These are phyloP conservation scores for Drosophila meridiana DNA, from an alignment of 2,888 invertebrate species.

Conservation along the genomic window DNA sequence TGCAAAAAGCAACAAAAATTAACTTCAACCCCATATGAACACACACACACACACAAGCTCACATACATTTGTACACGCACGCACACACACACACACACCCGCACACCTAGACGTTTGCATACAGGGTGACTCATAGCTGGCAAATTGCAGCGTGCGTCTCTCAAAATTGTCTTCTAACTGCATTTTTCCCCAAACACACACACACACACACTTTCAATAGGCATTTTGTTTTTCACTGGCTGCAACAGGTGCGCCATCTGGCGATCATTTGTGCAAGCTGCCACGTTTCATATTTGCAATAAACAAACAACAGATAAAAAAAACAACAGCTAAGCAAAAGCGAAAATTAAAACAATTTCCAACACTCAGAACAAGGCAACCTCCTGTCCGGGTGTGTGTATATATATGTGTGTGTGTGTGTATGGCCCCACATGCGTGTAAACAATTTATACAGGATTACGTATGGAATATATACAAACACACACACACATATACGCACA, in stretches of 20 bases:
- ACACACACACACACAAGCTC: conserved; percentile 5
- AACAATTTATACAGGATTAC: conserved; percentile 37
- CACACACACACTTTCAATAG: conserved; percentile 16
- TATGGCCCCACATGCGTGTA: conserved; percentile 21
- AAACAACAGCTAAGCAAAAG: background rate
- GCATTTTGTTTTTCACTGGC: conserved; percentile 9
- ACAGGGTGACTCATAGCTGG: conserved; percentile 36
- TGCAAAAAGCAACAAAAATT: conserved; percentile 31
- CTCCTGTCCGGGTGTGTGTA: conserved; percentile 8
- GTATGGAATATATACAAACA: conserved; percentile 12
- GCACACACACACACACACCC: conserved; percentile 17
- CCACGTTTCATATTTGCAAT: conserved; percentile 16
- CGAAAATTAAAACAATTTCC: background rate
- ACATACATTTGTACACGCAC: conserved; percentile 4
- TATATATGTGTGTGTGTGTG: conserved; percentile 6
- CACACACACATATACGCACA: background rate
- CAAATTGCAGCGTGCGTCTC: conserved; percentile 14
- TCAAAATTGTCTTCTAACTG: conserved; percentile 3
- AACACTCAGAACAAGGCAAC: conserved; percentile 3
- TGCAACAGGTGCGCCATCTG: conserved; percentile 50
- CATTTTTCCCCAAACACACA: background rate
- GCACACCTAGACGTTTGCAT: conserved; percentile 10
- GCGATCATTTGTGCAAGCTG: conserved; percentile 22
- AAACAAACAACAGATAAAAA: conserved; percentile 5
- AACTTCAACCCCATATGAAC: conserved; percentile 49